Conservation (phyloP, 37 sponge, comb jelly and placozoan genomes). For the Halisarca cf. caerulea region DNA sequence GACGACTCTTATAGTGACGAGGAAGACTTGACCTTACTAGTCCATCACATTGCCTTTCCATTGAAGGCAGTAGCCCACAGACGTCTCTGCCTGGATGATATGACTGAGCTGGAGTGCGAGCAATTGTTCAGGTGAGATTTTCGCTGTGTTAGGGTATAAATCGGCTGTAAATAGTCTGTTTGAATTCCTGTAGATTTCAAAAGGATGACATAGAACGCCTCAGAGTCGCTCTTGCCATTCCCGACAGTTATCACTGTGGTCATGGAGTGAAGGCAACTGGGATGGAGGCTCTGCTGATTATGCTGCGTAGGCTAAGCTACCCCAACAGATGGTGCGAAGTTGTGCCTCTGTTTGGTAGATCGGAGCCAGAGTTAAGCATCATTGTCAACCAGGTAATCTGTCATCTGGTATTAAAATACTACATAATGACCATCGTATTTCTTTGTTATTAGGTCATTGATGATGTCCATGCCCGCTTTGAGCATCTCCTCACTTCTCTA, state of each 20-base stretch:
- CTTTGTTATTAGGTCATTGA: not conserved
- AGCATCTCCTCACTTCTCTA: not conserved
- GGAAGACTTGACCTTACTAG: too few relatives aligned
- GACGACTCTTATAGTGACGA: too few relatives aligned
- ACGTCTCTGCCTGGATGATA: not conserved
- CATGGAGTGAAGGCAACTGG: not conserved
- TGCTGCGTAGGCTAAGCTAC: not conserved
- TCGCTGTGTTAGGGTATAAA: not conserved
- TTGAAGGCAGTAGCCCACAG: not conserved
- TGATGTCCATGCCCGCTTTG: not conserved
- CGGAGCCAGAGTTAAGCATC: not conserved
- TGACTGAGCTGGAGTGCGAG: not conserved
- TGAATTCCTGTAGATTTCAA: not conserved
- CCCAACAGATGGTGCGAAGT: not conserved
- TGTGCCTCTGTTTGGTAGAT: not conserved
- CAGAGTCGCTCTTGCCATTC: not conserved
- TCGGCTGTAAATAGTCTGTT: not conserved
- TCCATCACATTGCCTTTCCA: not conserved
- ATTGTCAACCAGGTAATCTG: not conserved
- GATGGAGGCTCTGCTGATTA: not conserved
- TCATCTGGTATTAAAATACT: not conserved
- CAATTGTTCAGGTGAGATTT: conserved; percentile 5
- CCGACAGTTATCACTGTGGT: not conserved
- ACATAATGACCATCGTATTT: not conserved
- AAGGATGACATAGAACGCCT: not conserved